Base-by-base conservation (phyloP, 2,113 vertebrate species). In the Microtus oregoni region DNA sequence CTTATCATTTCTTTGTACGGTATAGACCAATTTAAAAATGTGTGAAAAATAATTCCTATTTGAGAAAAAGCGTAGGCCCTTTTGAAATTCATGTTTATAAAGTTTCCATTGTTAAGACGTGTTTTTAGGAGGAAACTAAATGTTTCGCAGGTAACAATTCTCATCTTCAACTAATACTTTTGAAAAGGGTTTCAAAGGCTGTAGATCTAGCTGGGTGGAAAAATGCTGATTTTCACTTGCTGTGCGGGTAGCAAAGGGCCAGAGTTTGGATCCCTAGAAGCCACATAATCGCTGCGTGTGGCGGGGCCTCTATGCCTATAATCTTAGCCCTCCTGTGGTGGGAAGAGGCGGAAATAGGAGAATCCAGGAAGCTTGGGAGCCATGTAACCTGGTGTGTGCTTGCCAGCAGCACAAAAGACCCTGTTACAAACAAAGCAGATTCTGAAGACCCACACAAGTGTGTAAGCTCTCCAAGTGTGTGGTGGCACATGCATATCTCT, bases 121-220 rank as follows among this genome's bases (percentile, higher is more conserved):
- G 11, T 75, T 58, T n/a, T 13, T 52, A 10, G 8, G 24, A 75
- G 72, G 15, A 89, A 90, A 19, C 44, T 72, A 30, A 91, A 79
- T 55, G 38, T 78, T 81, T 86, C 8, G 44, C 5, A 50, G 7
- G 38, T 52, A 86, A n/a, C 91, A 82, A 17, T 93, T 96, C 11
- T 85, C 22, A 72, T 14, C 78, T 44, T 10, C 68, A 92, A 85
- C 47, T 41, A 83, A 79, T 67, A n/a, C 28, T 5, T 67, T 92
- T 88, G 68, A 96, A 81, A 92, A 52, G 61, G 76, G 83, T 92
- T 96, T 86, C 67, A 94, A 91, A 15, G 76, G 61, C 44, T 67
- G 41, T 41, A 35, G 65, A 81, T 93, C 50, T 32, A 83, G n/a
- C 44, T 93, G 76, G 41, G 4, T 52, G 72, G 63, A 32, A 63